These are phyloP conservation scores for Amia ocellicauda DNA, from an alignment of 2,113 vertebrate species.

Conservation along the genomic window DNA sequence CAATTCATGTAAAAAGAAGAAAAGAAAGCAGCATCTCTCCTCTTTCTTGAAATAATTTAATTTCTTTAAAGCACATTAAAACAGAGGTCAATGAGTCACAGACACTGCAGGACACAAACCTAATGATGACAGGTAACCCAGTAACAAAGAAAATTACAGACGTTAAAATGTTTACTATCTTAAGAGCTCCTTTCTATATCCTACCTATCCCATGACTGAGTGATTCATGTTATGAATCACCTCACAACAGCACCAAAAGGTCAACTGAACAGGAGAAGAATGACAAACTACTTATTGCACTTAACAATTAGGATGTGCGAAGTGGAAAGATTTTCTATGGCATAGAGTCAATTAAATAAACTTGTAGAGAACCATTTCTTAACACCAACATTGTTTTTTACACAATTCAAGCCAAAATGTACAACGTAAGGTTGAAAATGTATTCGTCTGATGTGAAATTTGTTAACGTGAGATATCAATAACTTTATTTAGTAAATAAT, in stretches of 20 bases:
- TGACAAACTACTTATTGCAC: too few relatives aligned
- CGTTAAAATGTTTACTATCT: conserved; percentile 56
- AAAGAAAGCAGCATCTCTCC: background rate
- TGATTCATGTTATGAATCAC: conserved; percentile 49
- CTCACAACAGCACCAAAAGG: conserved; percentile 43
- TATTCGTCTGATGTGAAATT: too few relatives aligned
- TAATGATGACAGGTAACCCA: conserved; percentile 52
- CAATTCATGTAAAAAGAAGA: background rate
- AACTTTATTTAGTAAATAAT: too few relatives aligned
- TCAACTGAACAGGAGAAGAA: conserved; percentile 40
- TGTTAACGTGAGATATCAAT: too few relatives aligned
- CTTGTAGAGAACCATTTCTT: too few relatives aligned
- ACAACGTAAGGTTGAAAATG: too few relatives aligned
- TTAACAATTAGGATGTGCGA: too few relatives aligned
- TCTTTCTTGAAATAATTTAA: too few relatives aligned
- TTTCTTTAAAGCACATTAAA: conserved; percentile 24
- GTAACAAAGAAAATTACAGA: conserved; percentile 54
- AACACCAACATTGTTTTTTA: too few relatives aligned
- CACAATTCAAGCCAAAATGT: too few relatives aligned
- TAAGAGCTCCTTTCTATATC: conserved; percentile 49
- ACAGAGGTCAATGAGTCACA: conserved; percentile 48
- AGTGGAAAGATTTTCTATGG: too few relatives aligned
- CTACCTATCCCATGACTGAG: conserved; percentile 44
- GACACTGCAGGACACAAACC: conserved; percentile 41
- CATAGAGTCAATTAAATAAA: too few relatives aligned